A percentile compares a stretch with the other conserved stretches of the same genome.
These are phyloP conservation scores for Telmatherina bonti DNA, from an alignment of 2,797 vertebrate genomes.

Conservation along the genomic window DNA sequence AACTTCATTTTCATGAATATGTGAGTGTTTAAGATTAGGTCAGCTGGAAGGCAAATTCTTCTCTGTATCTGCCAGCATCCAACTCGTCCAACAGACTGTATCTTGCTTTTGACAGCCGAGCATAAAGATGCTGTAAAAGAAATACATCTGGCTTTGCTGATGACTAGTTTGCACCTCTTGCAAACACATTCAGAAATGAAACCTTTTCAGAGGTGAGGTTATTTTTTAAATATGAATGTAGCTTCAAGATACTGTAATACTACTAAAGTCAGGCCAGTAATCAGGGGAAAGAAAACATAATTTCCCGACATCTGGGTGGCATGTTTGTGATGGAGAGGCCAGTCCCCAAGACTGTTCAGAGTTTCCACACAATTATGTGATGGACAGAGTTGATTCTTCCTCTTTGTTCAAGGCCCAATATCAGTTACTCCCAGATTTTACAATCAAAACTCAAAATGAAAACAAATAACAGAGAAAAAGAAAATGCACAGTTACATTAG, in stretches of 20 bases:
- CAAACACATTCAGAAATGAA: not conserved
- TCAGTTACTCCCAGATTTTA: no score
- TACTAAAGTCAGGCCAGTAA: not conserved
- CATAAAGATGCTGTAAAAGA: not conserved
- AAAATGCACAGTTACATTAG: no score
- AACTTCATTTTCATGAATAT: not conserved
- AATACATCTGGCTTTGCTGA: not conserved
- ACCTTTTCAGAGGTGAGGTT: not conserved
- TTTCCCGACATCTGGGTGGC: not conserved
- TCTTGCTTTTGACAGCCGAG: no score
- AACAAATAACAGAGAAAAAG: no score
- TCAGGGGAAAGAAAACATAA: not conserved
- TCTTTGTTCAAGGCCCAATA: no score
- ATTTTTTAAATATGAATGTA: not conserved
- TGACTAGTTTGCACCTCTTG: not conserved
- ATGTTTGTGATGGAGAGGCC: not conserved
- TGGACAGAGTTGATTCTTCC: not conserved
- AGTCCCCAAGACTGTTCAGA: not conserved
- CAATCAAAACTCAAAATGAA: no score
- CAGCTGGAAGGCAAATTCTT: not conserved
- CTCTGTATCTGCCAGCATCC: not conserved
- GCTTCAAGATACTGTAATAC: not conserved
- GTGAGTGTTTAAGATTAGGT: slow-evolving; percentile 9
- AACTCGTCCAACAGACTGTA: not conserved
- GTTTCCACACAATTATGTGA: not conserved